phyloP scores from a whole-genome alignment of 2,113 vertebrate species.

The Stercorarius parasiticus region DNA sequence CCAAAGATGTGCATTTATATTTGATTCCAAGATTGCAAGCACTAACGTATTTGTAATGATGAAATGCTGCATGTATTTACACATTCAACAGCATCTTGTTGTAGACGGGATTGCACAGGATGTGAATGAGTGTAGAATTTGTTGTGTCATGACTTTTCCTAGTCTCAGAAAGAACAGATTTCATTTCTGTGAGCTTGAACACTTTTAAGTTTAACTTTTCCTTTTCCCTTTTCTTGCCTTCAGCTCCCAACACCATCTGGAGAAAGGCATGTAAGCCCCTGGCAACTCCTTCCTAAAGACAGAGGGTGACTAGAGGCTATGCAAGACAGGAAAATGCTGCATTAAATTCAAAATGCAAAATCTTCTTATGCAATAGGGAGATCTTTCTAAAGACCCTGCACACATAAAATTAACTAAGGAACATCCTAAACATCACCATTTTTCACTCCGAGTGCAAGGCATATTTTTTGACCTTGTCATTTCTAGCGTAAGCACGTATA shows the following conservation, averaged over 20 bases:
- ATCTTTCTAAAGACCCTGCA: not conserved
- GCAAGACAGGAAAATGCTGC: not conserved
- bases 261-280: constrained; percentile 22
- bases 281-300: not conserved
- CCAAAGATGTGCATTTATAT: not conserved
- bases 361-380: not conserved
- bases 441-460: not conserved
- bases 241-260: constrained; percentile 35
- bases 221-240: not conserved
- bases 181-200: not conserved
- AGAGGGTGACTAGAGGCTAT: constrained; percentile 20
- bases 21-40: not conserved
- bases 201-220: constrained; percentile 48
- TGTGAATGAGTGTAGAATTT: constrained; percentile 7
- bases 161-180: not conserved
- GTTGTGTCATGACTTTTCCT: constrained; percentile 27
- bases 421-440: not conserved
- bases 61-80: not conserved
- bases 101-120: not conserved
- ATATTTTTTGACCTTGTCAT: constrained; percentile 41
- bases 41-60: not conserved
- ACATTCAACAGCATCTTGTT: not conserved
- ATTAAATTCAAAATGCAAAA: not conserved
- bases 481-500: not conserved
- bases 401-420: not conserved